Evolutionary conservation across 2,797 vertebrate genomes (phyloP), one percentile per base, ranked within the genome.

Genomic region (Linurgus olivaceus): DNA sequence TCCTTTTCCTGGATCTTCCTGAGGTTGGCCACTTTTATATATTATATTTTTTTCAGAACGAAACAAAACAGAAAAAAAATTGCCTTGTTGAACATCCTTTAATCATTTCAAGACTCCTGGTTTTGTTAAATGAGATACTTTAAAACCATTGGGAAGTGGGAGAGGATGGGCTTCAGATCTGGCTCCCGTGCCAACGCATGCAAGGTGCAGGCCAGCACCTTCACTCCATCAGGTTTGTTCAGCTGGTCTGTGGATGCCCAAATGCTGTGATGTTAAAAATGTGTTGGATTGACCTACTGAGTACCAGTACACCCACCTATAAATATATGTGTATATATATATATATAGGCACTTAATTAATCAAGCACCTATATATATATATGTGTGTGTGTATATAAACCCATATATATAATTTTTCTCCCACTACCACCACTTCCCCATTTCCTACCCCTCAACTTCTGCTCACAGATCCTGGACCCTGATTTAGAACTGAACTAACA

Each of bases 21-120:
- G 78, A 95, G 95, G 95, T 96, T 97, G 96, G 94, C 96, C 95
- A 24, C 91, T 96, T 96, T 96, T 96, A 96, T 96, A 97, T 94
- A 96, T 96, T 97, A 29, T 97, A 97, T 97, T 96, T 97, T 97
- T 97, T 96, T 95, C 96, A 96, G 92, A 96, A 91, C 4, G 59
- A 74, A 96, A 71, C 94, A 80, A 86, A 95, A 93, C 80, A 91
- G 50, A 86, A 88, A 68, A 57, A 70, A 58, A 63, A 35, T 93
- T 96, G 96, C 96, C 96, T 96, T 96, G 90, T 94, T 25, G 76
- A 96, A 87, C 95, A 95, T 93, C 96, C 91, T 96, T 77, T 51
- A 86, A 92, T 90, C 73, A 66, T 96, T 94, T 94, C 92, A 79
- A 96, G 97, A 96, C 93, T 95, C 93, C 94, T 84, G 94, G 66